Conservation (phyloP, 2,888 invertebrate genomes). For the Drosophila peninsularis region DNA sequence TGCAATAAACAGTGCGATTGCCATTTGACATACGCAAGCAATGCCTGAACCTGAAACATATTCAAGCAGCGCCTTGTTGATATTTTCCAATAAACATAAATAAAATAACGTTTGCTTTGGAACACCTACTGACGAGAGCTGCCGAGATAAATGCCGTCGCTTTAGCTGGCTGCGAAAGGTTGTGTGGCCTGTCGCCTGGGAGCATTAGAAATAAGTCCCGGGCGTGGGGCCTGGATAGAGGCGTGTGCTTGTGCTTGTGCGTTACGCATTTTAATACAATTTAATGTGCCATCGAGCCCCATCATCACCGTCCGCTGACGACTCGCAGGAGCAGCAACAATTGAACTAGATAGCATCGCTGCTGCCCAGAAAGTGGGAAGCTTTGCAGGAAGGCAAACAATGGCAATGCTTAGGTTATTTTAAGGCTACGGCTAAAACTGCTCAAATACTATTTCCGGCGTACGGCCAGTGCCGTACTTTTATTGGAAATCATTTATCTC, state of each 20-base stretch:
- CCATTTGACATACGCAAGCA: constrained; percentile 42
- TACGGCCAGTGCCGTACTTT: constrained; percentile 60
- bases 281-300: constrained; percentile 78
- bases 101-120: constrained; percentile 69
- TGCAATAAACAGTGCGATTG: constrained; percentile 56
- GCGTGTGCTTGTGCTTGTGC: constrained; percentile 60
- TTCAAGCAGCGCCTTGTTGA: constrained; percentile 72
- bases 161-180: constrained; percentile 57
- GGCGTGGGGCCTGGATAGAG: constrained; percentile 16
- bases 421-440: constrained; percentile 14
- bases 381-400: constrained; percentile 5
- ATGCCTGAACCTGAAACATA: constrained; percentile 24
- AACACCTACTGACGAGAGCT: constrained; percentile 42
- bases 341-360: constrained; percentile 67
- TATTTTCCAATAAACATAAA: constrained; percentile 80
- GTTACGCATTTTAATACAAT: constrained; percentile 79
- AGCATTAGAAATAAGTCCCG: constrained; percentile 55
- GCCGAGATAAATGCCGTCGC: constrained; percentile 70
- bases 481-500: constrained; percentile 81
- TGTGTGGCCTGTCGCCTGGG: constrained; percentile 57
- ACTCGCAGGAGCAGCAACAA: constrained; percentile 52
- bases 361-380: constrained; percentile 24
- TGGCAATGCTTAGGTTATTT: not conserved
- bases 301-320: constrained; percentile 44
- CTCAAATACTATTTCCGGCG: constrained; percentile 59